Percentiles rank a stretch among this genome's conserved stretches.
Evolutionary conservation across 2,113 vertebrate species (phyloP).

Genomic region (Corynorhinus townsendii): DNA sequence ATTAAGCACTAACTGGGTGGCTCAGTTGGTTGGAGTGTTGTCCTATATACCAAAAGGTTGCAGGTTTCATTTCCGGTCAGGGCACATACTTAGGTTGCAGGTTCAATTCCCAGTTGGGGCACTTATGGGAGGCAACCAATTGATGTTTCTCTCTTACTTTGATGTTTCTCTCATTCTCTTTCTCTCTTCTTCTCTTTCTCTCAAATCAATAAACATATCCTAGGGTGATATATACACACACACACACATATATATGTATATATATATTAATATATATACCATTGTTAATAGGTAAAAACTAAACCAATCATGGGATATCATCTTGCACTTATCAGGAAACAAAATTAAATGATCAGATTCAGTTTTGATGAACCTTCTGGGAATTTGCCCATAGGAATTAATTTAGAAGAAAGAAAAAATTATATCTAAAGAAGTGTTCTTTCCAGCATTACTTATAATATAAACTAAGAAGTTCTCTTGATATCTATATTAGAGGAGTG

Average conservation of each 20-base stretch:
- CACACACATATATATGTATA: too few relatives aligned
- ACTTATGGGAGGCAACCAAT: background rate
- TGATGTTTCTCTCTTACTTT: background rate
- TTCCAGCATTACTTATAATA: constrained; percentile 24
- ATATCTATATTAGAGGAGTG: background rate
- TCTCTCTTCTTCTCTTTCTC: background rate
- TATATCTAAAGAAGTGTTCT: background rate
- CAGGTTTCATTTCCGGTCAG: background rate
- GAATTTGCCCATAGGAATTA: constrained; percentile 23
- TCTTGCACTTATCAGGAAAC: background rate
- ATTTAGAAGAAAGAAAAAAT: constrained; percentile 39
- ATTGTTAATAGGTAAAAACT: constrained; percentile 3
- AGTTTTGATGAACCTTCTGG: constrained; percentile 29
- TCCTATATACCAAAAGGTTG: background rate
- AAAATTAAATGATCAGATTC: background rate
- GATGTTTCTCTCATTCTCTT: background rate
- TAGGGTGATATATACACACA: too few relatives aligned
- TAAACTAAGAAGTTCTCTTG: constrained; percentile 23
- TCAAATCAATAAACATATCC: background rate
- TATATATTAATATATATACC: background rate
- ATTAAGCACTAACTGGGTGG: background rate
- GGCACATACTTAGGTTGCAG: background rate
- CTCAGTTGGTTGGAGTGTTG: background rate
- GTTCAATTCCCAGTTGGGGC: background rate
- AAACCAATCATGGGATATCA: background rate